phyloP scores from a whole-genome alignment of 2,888 invertebrate species.

The Erannis defoliaria region DNA sequence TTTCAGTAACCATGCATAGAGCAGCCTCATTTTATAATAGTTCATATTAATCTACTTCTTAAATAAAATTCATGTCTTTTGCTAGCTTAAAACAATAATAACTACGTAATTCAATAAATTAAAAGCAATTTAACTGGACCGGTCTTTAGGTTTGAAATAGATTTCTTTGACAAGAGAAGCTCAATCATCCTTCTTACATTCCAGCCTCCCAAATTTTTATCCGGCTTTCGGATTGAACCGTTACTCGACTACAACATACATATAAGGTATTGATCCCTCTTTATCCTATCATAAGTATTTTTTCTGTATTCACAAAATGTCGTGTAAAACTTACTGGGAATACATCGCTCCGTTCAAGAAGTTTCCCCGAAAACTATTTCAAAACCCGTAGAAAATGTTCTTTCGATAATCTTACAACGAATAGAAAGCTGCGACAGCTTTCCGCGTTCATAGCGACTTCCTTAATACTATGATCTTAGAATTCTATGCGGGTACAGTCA shows the following conservation, averaged over 20 bases:
- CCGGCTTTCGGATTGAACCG: constrained; percentile 19
- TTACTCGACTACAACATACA: constrained; percentile 49
- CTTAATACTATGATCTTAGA: constrained; percentile 62
- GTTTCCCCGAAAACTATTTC: constrained; percentile 75
- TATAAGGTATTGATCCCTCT: constrained; percentile 78
- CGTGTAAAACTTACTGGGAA: constrained; percentile 58
- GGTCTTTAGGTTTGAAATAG: constrained; percentile 80
- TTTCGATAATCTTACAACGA: constrained; percentile 54
- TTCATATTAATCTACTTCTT: constrained; percentile 57
- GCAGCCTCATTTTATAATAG: constrained; percentile 58
- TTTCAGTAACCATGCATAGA: background rate
- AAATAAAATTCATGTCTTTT: constrained; percentile 71
- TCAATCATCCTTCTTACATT: constrained; percentile 27
- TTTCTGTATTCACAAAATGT: constrained; percentile 63
- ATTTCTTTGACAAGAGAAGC: constrained; percentile 59
- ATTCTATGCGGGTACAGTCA: constrained; percentile 67
- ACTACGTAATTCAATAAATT: constrained; percentile 58
- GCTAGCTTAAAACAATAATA: constrained; percentile 57
- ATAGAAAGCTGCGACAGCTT: constrained; percentile 66
- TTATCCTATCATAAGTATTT: constrained; percentile 74
- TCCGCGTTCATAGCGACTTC: constrained; percentile 49
- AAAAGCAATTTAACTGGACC: constrained; percentile 71
- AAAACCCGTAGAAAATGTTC: constrained; percentile 76
- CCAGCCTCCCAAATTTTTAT: constrained; percentile 17
- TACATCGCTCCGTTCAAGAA: constrained; percentile 59